A percentile compares a stretch with the other conserved stretches of the same genome.
phyloP scores from a whole-genome alignment of 2,797 vertebrate species.

The Poecilia wingei region DNA sequence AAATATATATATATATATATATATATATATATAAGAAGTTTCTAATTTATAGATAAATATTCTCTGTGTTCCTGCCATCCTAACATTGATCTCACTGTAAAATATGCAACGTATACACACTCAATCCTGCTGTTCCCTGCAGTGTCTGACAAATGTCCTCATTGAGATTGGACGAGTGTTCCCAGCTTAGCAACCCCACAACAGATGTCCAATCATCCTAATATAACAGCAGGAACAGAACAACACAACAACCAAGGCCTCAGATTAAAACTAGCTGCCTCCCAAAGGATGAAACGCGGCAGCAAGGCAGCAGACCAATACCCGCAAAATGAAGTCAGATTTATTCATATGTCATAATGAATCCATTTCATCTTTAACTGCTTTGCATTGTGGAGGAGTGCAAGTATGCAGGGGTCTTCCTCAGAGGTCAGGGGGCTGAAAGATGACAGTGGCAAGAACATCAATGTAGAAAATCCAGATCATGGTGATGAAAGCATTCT shows the following conservation, averaged over 20 bases:
- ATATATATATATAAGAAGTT: background rate
- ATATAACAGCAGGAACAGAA: slow-evolving; percentile 75
- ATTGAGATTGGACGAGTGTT: slow-evolving; percentile 56
- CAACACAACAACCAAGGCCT: slow-evolving; percentile 57
- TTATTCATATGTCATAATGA: slow-evolving; percentile 17
- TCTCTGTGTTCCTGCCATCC: slow-evolving; percentile 73
- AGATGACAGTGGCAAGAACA: background rate
- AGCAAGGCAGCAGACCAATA: slow-evolving; percentile 36
- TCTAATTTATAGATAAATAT: slow-evolving; percentile 11
- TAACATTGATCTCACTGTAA: slow-evolving; percentile 2
- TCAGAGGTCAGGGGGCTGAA: background rate
- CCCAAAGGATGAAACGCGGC: slow-evolving; percentile 50
- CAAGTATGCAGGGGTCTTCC: background rate
- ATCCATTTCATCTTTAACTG: slow-evolving; percentile 16
- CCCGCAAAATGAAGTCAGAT: slow-evolving; percentile 37
- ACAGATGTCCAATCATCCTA: slow-evolving; percentile 79
- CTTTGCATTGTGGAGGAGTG: background rate
- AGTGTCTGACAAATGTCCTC: slow-evolving; percentile 51
- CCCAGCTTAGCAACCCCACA: slow-evolving; percentile 62
- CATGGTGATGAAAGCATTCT: background rate
- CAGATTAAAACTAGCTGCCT: slow-evolving; percentile 71
- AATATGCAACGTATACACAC: slow-evolving; percentile 3
- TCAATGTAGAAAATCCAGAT: background rate
- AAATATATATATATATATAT: too few relatives aligned
- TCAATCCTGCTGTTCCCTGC: slow-evolving; percentile 16